Conservation (phyloP, 2,113 vertebrate genomes). For the Aldabrachelys gigantea region DNA sequence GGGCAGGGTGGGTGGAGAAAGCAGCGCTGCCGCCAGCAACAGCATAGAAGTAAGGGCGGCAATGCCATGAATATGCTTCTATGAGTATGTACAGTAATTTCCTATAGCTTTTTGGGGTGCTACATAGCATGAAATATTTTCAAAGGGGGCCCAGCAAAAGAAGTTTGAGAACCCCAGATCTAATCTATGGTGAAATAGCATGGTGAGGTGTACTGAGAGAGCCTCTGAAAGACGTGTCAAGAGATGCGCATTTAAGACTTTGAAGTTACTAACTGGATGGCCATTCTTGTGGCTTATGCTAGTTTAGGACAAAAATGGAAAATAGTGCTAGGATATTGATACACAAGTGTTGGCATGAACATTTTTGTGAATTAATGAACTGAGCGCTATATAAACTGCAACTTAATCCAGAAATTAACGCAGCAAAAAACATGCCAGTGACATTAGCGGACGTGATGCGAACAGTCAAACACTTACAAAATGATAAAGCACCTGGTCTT, state of each 20-base stretch:
- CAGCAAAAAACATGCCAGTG: background rate
- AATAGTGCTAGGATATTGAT: background rate
- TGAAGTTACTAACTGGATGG: background rate
- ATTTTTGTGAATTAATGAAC: background rate
- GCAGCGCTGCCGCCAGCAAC: background rate
- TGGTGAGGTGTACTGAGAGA: background rate
- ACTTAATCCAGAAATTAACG: background rate
- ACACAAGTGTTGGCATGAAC: background rate
- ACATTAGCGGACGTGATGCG: background rate
- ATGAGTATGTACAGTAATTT: background rate
- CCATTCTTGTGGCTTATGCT: background rate
- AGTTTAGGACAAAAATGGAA: background rate
- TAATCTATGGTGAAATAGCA: background rate
- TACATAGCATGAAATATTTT: background rate
- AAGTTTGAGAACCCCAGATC: background rate
- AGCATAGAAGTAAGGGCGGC: background rate
- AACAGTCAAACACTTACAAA: background rate
- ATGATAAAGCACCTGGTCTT: background rate
- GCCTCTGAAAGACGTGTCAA: background rate
- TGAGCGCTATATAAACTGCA: background rate
- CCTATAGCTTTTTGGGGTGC: background rate
- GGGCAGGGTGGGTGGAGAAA: background rate
- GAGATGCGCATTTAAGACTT: background rate
- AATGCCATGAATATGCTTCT: background rate
- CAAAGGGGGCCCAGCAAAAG: background rate